Evolutionary conservation across 2,113 vertebrate genomes (phyloP), one percentile per base, ranked within the genome.

Genomic region (Syngnathus floridae): DNA sequence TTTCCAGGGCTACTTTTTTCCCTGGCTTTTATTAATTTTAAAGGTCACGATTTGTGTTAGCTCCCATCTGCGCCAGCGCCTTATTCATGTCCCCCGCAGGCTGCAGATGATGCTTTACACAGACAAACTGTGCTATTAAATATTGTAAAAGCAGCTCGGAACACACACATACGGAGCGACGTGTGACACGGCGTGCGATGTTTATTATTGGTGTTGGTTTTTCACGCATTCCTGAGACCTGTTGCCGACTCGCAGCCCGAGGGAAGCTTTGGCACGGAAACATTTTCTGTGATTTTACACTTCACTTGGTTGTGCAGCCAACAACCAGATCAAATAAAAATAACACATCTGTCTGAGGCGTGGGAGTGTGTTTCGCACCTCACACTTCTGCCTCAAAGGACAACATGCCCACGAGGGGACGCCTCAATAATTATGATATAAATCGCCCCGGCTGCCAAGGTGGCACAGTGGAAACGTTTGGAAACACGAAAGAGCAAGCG

Each of bases 251-350:
- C 1, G 22, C 48, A 71, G 73, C 79, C 77, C 14, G 31, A 21
- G 63, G 74, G 74, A 41, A 26, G 58, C 61, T 75, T 60, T 31
- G 40, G 56, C 31, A 17, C 67, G 31, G 68, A 71, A 22, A 51
- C 72, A 35, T 78, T 72, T 74, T 65, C 76, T 69, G 36, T 57
- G 75, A 79, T 79, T 88, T 83, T 81, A 81, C 82, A 75, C 78
- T 71, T 80, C 67, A 70, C 76, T 80, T 80, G 76, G 66, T 77
- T 74, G 75, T 69, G 59, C 63, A 65, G 73, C 78, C 74, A 77
- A 82, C 48, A 75, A 76, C 65, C 7, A 74, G 76, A 86, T 81
- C 73, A 84, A 88, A 76, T 73, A 80, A 71, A 61, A 22, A 22
- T 61, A 61, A 43, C 81, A 84, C 75, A 72, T 77, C 63, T 74